Base-by-base conservation (phyloP, 2,888 invertebrate species). In the Endotricha flammealis region DNA sequence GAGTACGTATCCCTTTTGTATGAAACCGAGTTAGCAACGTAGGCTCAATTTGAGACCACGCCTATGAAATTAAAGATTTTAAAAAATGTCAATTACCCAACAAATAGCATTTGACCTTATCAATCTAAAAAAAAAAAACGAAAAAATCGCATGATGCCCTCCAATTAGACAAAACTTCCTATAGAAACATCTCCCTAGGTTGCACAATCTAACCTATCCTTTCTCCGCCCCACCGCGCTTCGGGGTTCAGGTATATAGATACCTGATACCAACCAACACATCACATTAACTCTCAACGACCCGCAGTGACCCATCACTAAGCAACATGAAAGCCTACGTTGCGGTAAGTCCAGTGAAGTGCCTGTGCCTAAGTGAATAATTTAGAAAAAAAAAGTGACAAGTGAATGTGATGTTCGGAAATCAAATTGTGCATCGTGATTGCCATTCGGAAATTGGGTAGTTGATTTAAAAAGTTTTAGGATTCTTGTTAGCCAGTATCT, bases 321-420 rank as follows among this genome's bases (percentile, higher is more conserved):
- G 64, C 82, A 85, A 45, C 80, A 86, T 86, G 86, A 86, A 76
- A 76, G 76, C 83, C 81, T 86, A 82, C 80, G 80, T 81, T 76
- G 85, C 86, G 86, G 86, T 86, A 82, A 86, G 85, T 86, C 61
- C 52, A 73, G 79, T 75, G 75, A 48, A 50, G 64, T 69, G 71
- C 47, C 48, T 50, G 71, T 67, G 65, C 39, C 50, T 27, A 3
- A 61, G 67, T 68, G 65, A 50, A 50, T n/a, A n/a, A n/a, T 46
- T 44, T 48, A 48, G 52, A 47, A 49, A 53, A 42, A 43, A 49
- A 48, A 59, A 76, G 73, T 76, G 76, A 69, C 63, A 67, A 76
- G 77, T 79, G 77, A 57, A 46, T 61, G 76, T 77, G 77, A 68
- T 67, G 69, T 78, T 79, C 79, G 43, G 70, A 79, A 81, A 80